A percentile compares a stretch with the other conserved stretches of the same genome.
Conservation (phyloP, 1,140 invertebrate genomes). For the Lepidostoma basale region DNA sequence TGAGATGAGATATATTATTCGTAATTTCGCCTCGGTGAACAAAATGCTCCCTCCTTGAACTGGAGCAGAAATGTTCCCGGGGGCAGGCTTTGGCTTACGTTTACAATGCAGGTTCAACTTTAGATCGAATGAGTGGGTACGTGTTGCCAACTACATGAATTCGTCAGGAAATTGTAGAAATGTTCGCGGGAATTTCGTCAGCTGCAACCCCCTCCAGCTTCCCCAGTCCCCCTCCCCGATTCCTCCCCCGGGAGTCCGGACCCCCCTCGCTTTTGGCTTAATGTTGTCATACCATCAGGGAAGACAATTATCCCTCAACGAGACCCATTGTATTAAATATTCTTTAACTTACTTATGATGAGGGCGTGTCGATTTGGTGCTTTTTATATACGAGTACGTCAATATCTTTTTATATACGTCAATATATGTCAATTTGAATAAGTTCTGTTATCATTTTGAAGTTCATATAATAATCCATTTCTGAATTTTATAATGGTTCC, state of each 20-base stretch:
- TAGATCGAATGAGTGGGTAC: neutral
- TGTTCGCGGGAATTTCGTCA: constrained; percentile 14
- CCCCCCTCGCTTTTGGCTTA: neutral
- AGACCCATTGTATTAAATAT: constrained; percentile 9
- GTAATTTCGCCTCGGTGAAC: too few species aligned
- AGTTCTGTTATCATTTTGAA: too few species aligned
- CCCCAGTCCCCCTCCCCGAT: neutral
- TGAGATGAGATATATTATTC: too few species aligned
- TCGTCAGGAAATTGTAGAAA: constrained; percentile 15
- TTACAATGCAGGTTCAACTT: neutral
- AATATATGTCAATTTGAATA: too few species aligned
- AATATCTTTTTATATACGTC: too few species aligned
- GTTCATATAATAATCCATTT: too few species aligned
- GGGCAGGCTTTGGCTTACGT: too few species aligned
- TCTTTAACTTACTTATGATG: neutral
- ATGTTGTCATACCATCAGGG: constrained; percentile 12
- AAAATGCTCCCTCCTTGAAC: too few species aligned
- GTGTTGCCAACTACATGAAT: constrained; percentile 1
- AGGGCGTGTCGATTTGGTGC: too few species aligned
- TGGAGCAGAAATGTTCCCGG: too few species aligned
- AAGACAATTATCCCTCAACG: constrained; percentile 9
- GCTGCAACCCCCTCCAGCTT: constrained; percentile 4
- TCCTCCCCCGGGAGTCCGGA: neutral
- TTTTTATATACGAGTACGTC: too few species aligned
- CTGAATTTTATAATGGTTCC: too few species aligned